Evolutionary conservation across 1,140 invertebrate species (phyloP), one percentile per base, ranked within the genome.

Genomic region (Cotesia glomerata): DNA sequence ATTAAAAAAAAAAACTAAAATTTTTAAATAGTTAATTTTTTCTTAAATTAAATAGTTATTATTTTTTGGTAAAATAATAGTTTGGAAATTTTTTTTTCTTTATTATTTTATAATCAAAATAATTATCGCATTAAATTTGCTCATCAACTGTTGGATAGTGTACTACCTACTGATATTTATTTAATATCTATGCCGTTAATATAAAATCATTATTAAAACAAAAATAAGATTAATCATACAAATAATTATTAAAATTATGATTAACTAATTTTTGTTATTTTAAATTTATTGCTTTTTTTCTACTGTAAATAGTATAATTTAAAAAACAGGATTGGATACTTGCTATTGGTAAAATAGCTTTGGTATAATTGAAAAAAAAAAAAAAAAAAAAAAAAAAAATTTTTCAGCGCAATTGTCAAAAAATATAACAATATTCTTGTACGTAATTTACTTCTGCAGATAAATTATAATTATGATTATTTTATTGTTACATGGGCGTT

Each of bases 11-110:
- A 64, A 49, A 14, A 68, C 18, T 16, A 64, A 65, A 72, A 56
- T 14, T 69, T 18, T 69, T 14, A 7, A 32, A 26, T 69, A 69
- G 18, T 34, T 69, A 34, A 9, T n/a, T 59, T 35, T n/a, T 69
- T 45, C 39, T 45, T 45, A 9, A 45, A 45, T 45, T 7, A 45
- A 8, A 9, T 45, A 45, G 39, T 45, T 45, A 45, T 45, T 45
- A 45, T 45, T 45, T 36, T 56, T 35, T 58, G 34, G 49, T 56
- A 69, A 69, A 14, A 56, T 36, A 35, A 39, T 45, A 45, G 39
- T 0, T 45, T 45, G 39, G 39, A 45, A 45, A 45, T 11, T 45
- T 45, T 45, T 45, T 45, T 45, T 45, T 45, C 39, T 45, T 45
- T 7, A 7, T 45, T 45, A 45, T 45, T 45, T 45, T 45, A 35